Percentiles rank a stretch among this genome's conserved stretches.
Conservation (phyloP, 2,113 vertebrate species). For the Ptilorrhoa leucosticta region DNA sequence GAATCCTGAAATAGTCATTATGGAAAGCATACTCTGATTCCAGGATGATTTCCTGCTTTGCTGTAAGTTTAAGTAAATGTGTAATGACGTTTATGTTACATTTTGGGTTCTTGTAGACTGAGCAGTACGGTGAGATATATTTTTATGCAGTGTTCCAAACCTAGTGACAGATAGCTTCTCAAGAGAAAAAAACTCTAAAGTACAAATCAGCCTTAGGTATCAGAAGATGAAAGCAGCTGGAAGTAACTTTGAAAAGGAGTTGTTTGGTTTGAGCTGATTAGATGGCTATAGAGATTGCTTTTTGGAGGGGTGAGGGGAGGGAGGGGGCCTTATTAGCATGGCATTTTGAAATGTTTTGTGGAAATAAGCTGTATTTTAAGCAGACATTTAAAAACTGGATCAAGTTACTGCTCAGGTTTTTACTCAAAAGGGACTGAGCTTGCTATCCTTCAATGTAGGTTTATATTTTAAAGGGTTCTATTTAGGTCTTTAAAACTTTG, state of each 20-base stretch:
- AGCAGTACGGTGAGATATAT: neutral
- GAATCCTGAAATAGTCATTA: neutral
- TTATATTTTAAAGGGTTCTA: neutral
- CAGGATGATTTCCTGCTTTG: neutral
- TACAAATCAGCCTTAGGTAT: neutral
- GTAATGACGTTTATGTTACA: neutral
- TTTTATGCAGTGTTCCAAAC: neutral
- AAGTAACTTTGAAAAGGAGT: neutral
- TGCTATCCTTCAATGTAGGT: neutral
- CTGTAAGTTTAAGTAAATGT: neutral
- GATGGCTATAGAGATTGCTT: neutral
- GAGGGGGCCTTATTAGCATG: fast-evolving
- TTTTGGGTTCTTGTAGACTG: neutral
- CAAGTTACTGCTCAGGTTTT: neutral
- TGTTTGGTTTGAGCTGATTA: neutral
- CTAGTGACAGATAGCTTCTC: neutral
- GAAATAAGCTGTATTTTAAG: neutral
- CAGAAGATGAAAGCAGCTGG: neutral
- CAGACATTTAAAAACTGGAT: neutral
- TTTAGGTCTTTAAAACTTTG: neutral
- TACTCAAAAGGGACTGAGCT: neutral
- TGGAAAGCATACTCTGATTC: neutral
- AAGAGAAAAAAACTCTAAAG: neutral
- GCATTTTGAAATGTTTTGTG: neutral
- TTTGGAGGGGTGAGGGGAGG: neutral